Conservation (phyloP, 2,888 invertebrate genomes). For the Abscondita cerata region DNA sequence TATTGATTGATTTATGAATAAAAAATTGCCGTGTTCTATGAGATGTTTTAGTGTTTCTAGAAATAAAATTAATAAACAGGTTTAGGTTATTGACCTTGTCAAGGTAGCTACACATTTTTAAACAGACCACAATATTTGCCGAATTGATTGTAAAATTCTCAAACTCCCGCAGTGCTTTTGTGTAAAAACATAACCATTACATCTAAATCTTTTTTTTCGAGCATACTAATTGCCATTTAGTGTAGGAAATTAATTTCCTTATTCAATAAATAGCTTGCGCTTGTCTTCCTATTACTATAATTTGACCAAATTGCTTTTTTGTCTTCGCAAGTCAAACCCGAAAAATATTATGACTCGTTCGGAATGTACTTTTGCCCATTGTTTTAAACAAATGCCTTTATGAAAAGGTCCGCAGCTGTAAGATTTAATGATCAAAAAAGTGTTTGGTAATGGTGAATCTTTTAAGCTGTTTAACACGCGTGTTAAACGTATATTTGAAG, state of each 20-base stretch:
- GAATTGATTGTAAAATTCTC: slow-evolving; percentile 32
- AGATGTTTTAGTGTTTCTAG: slow-evolving; percentile 35
- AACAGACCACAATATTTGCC: slow-evolving; percentile 31
- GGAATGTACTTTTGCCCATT: not conserved
- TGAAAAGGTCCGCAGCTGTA: slow-evolving; percentile 9
- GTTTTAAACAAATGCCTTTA: slow-evolving; percentile 15
- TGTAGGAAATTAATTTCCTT: slow-evolving; percentile 21
- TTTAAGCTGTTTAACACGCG: slow-evolving; percentile 39
- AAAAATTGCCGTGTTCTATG: slow-evolving; percentile 34
- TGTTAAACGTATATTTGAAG: slow-evolving; percentile 44
- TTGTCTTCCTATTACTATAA: slow-evolving; percentile 6
- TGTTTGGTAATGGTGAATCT: slow-evolving; percentile 30
- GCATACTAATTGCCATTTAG: slow-evolving; percentile 26
- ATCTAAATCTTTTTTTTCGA: slow-evolving; percentile 21
- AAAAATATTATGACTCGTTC: not conserved
- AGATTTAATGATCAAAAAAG: slow-evolving; percentile 25
- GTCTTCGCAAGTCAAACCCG: too few species aligned
- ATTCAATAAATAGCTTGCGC: slow-evolving; percentile 3
- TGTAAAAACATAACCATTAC: slow-evolving; percentile 28
- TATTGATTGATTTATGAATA: slow-evolving; percentile 35
- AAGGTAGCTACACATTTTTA: slow-evolving; percentile 34
- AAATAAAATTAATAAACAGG: slow-evolving; percentile 38
- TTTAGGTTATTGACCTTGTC: slow-evolving; percentile 35
- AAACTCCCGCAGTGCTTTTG: slow-evolving; percentile 32
- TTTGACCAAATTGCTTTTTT: too few species aligned